Evolutionary conservation across 2,888 invertebrate genomes (phyloP).

Genomic region (Agonum fuliginosum): DNA sequence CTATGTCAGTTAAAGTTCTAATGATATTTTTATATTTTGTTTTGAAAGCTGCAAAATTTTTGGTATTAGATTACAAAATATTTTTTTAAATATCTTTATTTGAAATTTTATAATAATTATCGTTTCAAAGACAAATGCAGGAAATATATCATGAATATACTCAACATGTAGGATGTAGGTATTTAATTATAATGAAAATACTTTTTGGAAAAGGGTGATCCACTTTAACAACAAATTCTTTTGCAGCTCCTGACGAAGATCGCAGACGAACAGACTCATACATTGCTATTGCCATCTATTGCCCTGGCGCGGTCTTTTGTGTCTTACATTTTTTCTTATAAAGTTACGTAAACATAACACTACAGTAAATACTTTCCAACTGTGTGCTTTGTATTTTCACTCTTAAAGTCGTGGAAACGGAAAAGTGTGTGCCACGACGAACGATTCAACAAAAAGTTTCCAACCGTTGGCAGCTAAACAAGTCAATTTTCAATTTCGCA

Average conservation of each 20-base stretch:
- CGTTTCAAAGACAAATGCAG: too few relatives aligned
- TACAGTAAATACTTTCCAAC: constrained; percentile 36
- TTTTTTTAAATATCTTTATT: too few relatives aligned
- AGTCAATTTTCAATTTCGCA: neutral
- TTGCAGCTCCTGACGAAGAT: too few relatives aligned
- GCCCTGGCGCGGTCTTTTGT: neutral
- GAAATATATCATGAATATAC: too few relatives aligned
- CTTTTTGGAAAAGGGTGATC: too few relatives aligned
- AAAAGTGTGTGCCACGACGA: constrained; percentile 1
- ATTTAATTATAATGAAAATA: too few relatives aligned
- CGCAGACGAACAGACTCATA: neutral
- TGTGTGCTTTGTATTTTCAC: constrained; percentile 24
- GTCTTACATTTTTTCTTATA: constrained; percentile 30
- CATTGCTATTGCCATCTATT: neutral
- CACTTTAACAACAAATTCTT: neutral
- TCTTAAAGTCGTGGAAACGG: constrained; percentile 9
- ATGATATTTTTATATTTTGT: too few relatives aligned
- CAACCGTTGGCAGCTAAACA: neutral
- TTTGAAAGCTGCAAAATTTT: too few relatives aligned
- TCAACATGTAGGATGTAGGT: too few relatives aligned
- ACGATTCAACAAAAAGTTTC: neutral
- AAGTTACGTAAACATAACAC: constrained; percentile 39
- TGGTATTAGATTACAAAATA: too few relatives aligned
- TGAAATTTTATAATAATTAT: too few relatives aligned
- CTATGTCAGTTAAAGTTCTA: too few relatives aligned